Base-by-base conservation (phyloP, 2,797 vertebrate genomes). In the Epinephelus malabaricus region DNA sequence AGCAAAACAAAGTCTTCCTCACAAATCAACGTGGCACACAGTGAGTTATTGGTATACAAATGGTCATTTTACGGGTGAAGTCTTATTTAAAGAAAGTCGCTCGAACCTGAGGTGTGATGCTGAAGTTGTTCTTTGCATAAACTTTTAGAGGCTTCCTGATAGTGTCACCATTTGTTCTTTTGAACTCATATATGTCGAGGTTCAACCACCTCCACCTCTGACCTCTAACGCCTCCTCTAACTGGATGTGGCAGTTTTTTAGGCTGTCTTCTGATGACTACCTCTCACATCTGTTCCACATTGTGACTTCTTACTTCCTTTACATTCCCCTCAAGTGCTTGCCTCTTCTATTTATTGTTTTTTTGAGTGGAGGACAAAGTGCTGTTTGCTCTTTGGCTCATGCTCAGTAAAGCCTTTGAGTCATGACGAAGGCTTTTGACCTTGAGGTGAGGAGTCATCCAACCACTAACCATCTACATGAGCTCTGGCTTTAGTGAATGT, bases 381-480 rank as follows among this genome's bases (percentile, higher is more conserved):
- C 45, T 27, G 56, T 84, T 84, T 73, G 46, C 69, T 69, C 64
- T 43, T 65, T 13, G 66, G 86, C 82, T 70, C 40, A 21, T 7
- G 60, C 54, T 54, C 23, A 0, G n/a, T 23, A 46, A 74, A 78
- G 34, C 49, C 73, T 83, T 81, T 82, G 60, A 88, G 73, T 85
- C 78, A 69, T 7, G 1, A 30, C 46, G 17, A 75, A 78, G 76
- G 73, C 55, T 81, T 75, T 76, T 88, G 87, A 89, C 91, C 89
- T 87, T 14, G 77, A 76, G 83, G 83, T 79, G 70, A 91, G 77
- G 87, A 89, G 83, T 89, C 84, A 73, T 72, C 83, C 78, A 45
- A 76, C 85, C 82, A 61, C 82, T 69, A 81, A 81, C 79, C 54
- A 21, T 63, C 67, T 62, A 40, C 76, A 76, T 63, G 77, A n/a